A percentile compares a stretch with the other conserved stretches of the same genome.
Evolutionary conservation across 1,140 invertebrate genomes (phyloP).

Genomic region (Polypedilum pembai): DNA sequence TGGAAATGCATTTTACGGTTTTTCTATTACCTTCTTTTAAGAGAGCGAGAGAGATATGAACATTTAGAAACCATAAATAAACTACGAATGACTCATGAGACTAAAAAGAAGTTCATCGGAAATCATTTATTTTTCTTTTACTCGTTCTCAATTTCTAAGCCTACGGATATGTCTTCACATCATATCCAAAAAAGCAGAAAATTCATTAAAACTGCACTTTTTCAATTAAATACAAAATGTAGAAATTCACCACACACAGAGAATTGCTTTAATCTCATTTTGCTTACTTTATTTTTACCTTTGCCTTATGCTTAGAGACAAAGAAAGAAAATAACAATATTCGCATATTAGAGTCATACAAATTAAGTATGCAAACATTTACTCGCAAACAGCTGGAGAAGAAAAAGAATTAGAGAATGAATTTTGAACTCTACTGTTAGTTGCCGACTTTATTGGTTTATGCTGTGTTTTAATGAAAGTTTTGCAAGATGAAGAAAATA

Average conservation of each 20-base stretch:
- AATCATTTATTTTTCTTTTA: conserved; percentile 5
- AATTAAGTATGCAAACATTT: background rate
- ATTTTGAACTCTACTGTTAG: too few relatives aligned
- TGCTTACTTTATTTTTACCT: too few relatives aligned
- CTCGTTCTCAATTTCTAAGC: background rate
- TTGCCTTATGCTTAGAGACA: too few relatives aligned
- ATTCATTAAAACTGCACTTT: conserved; percentile 18
- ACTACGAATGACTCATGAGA: background rate
- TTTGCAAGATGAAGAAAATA: too few relatives aligned
- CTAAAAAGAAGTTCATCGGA: background rate
- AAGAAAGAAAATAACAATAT: too few relatives aligned
- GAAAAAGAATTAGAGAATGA: too few relatives aligned
- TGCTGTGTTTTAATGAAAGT: too few relatives aligned
- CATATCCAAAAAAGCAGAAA: conserved; percentile 1
- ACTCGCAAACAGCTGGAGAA: background rate
- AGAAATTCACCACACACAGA: too few relatives aligned
- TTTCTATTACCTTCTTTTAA: background rate
- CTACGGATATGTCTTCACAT: background rate
- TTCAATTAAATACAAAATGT: background rate
- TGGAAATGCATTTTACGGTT: conserved; percentile 17
- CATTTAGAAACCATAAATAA: background rate
- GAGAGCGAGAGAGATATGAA: too few relatives aligned
- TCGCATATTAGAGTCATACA: background rate
- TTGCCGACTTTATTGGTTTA: too few relatives aligned
- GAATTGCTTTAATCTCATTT: too few relatives aligned